Conservation (phyloP, 1,140 invertebrate genomes). For the Neotoxoptera formosana region DNA sequence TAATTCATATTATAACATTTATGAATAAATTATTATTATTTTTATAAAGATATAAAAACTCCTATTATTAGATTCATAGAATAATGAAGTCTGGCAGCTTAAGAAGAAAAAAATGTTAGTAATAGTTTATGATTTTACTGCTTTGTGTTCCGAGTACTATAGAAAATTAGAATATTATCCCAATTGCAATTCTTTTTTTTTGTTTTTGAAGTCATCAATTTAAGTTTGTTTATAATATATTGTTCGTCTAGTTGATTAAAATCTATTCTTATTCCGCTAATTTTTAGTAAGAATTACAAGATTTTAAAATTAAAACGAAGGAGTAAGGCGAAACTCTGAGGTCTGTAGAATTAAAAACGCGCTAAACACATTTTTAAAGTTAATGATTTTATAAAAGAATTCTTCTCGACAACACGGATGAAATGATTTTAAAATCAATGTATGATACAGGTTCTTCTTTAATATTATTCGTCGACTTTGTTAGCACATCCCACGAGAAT, state of each 20-base stretch:
- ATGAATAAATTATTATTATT: conserved; percentile 11
- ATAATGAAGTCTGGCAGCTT: not conserved
- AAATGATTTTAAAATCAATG: conserved; percentile 21
- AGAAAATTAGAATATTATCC: not conserved
- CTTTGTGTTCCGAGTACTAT: not conserved
- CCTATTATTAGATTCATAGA: not conserved
- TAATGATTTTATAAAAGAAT: not conserved
- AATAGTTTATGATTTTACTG: not conserved
- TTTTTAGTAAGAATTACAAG: not conserved
- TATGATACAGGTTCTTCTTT: not conserved
- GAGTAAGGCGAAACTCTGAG: not conserved
- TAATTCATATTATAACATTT: not conserved
- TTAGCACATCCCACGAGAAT: conserved; percentile 14
- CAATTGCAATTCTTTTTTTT: not conserved
- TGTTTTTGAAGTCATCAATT: not conserved
- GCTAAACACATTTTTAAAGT: not conserved
- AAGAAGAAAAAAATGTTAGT: not conserved
- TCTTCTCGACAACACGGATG: not conserved
- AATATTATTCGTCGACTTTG: not conserved
- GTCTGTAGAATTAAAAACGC: not conserved
- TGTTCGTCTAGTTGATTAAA: not conserved
- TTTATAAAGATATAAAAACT: not conserved
- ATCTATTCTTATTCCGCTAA: not conserved
- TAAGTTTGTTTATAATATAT: not conserved
- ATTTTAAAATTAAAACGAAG: not conserved